Evolutionary conservation across 2,797 vertebrate species (phyloP), one percentile per base, ranked within the genome.

Genomic region (Lepidocolaptes lacrymiger): DNA sequence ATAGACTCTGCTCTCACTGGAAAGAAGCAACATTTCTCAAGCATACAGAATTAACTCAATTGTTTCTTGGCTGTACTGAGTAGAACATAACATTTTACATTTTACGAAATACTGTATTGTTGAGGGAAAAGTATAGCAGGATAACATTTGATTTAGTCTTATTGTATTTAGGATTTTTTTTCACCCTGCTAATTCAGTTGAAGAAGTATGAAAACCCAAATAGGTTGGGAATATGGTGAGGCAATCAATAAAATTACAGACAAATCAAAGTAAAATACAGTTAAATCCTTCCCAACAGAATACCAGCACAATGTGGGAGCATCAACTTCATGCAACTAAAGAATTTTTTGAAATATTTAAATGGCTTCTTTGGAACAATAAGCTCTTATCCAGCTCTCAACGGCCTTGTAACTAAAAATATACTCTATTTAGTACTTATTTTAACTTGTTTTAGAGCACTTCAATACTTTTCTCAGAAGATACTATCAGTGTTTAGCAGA

Each of bases 401-500:
- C 3, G 48, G 78, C 95, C 88, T 90, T 71, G 93, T 28, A 88
- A 71, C 82, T 83, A 74, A 87, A 95, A 91, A 83, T 83, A 93
- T 7, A 20, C 30, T 71, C 55, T 54, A 80, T 73, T 89, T 88
- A 66, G 5, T 87, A 61, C 56, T 91, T 87, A 48, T 91, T 96
- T 91, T 64, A 66, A 66, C 69, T 91, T 90, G 41, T 89, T 97
- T 95, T 89, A 95, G 77, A 77, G 36, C 54, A 55, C 81, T 93
- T 83, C 89, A 82, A 62, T 84, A 55, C 26, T 90, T 97, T 97
- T 97, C 96, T 96, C 93, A 96, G 95, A 95, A 97, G 96, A 97
- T 96, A 93, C 23, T 51, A 94, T 95, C 93, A 91, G 20, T 62
- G 61, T 94, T 95, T 96, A 96, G 82, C 93, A 95, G 97, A 97